Evolutionary conservation across 37 sponge, comb jelly and placozoan genomes (phyloP).

Genomic region (Dysidea cf. avara): DNA sequence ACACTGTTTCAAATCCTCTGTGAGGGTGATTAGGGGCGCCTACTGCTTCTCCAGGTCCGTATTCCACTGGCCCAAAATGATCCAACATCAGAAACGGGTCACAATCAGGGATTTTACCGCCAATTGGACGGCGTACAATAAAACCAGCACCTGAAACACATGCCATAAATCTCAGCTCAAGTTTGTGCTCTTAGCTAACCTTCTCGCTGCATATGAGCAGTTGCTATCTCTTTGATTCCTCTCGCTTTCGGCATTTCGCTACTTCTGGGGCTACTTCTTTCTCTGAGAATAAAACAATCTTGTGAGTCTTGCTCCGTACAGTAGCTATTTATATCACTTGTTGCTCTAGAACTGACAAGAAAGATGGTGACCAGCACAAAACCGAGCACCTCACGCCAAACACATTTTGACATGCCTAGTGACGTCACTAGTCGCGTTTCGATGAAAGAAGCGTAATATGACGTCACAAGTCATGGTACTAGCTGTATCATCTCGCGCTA

Average conservation of each 20-base stretch:
- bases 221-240: constrained; percentile 40
- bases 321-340: too few species aligned
- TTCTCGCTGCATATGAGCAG: constrained; percentile 70
- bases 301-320: too few species aligned
- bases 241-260: constrained; percentile 20
- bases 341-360: too few species aligned
- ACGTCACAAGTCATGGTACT: too few species aligned
- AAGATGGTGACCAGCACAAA: too few species aligned
- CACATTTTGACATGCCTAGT: too few species aligned
- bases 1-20: constrained; percentile 89
- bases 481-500: too few species aligned
- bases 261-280: background rate
- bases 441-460: too few species aligned
- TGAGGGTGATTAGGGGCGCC: constrained; percentile 93
- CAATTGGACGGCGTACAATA: constrained; percentile 66
- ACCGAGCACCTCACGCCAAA: too few species aligned
- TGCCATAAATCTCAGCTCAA: too few species aligned
- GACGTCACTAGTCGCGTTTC: too few species aligned
- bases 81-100: constrained; percentile 91
- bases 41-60: constrained; percentile 73
- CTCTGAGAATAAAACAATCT: too few species aligned
- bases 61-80: constrained; percentile 70
- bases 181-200: background rate
- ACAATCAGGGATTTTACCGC: constrained; percentile 40
- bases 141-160: constrained; percentile 55